Evolutionary conservation across 2,113 vertebrate species (phyloP), one percentile per base, ranked within the genome.

Genomic region (Cyanoliseus patagonus): DNA sequence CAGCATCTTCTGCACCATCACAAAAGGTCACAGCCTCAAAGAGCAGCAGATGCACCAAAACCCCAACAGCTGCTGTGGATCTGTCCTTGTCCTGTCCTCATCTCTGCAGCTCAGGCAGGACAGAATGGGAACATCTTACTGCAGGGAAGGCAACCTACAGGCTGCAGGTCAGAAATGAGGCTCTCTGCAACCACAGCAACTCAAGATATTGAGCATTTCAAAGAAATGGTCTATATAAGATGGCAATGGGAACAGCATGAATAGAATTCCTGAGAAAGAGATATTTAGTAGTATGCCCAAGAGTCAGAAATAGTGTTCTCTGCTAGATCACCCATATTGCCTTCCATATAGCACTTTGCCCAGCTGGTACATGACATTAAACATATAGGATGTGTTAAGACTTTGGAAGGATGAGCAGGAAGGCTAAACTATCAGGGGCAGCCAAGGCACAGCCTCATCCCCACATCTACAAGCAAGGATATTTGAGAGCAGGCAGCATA

Each of bases 201-300:
- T 66, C 5, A 6, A 72, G 74, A 28, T 8, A 19, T 3, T 27
- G 57, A 61, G 18, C 46, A 30, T 31, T 39, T 76, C 52, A 79
- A 44, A 72, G 42, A 63, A n/a, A 20, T 6, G 6, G 27, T 12
- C 55, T 55, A 12, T 2, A 1, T 9, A 11, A 37, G 22, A 27
- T 30, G 28, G 64, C 46, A 67, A 16, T 5, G 19, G 15, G 8
- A 83, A 61, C 0, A 4, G 23, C 57, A 35, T 0, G 19, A 59
- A 49, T 1, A 33, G 10, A 13, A 6, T 10, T 31, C 18, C 55
- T 11, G 19, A 64, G 51, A 30, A 66, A 31, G 13, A 59, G 28
- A 18, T 13, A 5, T 23, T 33, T 27, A 2, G 31, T 16, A 16
- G 22, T 3, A 42, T 0, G 5, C 17, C 37, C 8, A 67, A 10